A percentile compares a stretch with the other conserved stretches of the same genome.
Evolutionary conservation across 2,888 invertebrate species (phyloP).

Genomic region (Diadegma fenestrale): DNA sequence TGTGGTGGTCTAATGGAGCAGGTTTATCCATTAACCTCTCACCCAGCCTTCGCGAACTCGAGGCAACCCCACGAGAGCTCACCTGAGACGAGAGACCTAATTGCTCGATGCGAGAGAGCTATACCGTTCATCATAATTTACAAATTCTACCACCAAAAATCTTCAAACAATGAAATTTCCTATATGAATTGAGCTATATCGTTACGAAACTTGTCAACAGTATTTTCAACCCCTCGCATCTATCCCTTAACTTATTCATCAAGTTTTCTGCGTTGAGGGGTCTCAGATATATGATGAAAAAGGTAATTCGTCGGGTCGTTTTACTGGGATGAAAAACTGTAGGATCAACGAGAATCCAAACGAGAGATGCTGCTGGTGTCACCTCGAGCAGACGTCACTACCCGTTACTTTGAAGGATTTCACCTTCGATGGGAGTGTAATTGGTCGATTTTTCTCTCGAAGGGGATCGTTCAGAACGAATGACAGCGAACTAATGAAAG

Average conservation of each 20-base stretch:
- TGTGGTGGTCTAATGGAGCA: constrained; percentile 24
- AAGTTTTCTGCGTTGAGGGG: neutral
- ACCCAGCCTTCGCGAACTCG: constrained; percentile 35
- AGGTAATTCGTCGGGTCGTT: neutral
- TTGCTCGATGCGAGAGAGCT: constrained; percentile 45
- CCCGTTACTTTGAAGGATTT: constrained; percentile 56
- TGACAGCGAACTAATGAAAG: constrained; percentile 22
- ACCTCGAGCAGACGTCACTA: constrained; percentile 33
- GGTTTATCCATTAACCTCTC: constrained; percentile 65
- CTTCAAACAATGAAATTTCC: neutral
- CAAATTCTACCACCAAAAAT: constrained; percentile 25
- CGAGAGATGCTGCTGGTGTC: constrained; percentile 11
- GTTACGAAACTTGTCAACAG: constrained; percentile 17
- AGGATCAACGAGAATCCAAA: constrained; percentile 35
- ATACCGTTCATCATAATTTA: constrained; percentile 13
- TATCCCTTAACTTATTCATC: constrained; percentile 17
- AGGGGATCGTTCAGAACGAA: neutral
- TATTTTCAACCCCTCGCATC: neutral
- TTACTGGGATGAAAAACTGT: neutral
- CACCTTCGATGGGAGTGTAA: constrained; percentile 1
- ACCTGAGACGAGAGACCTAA: constrained; percentile 59
- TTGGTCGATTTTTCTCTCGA: constrained; percentile 17
- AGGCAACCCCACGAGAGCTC: constrained; percentile 52
- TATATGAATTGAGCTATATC: neutral
- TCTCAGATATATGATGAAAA: neutral